Base-by-base conservation (phyloP, 2,113 vertebrate species). In the Scartelaos histophorus region DNA sequence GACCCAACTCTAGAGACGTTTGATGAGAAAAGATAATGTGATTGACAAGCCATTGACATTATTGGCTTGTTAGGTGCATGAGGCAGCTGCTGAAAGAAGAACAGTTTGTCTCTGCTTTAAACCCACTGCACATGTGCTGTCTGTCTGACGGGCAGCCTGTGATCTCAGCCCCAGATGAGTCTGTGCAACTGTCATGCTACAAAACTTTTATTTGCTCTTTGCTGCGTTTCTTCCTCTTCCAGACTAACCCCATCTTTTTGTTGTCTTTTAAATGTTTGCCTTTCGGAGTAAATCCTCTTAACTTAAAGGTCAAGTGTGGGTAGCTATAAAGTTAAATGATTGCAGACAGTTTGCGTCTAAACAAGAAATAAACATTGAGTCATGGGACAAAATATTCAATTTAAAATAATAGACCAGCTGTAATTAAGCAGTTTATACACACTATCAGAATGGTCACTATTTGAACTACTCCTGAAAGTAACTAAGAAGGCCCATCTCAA, bases 181-280 rank as follows among this genome's bases (percentile, higher is more conserved):
- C 74, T 57, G 70, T 45, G 58, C 70, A 66, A 25, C 71, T 69
- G 66, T 81, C 73, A 75, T 35, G 69, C 82, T 81, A 29, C 75
- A 78, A 69, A 74, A 70, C 72, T 83, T 90, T 86, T 38, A 85
- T 87, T 91, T 82, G 72, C 80, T 81, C 66, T 76, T 34, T 13
- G 67, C 43, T 29, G 56, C 67, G 22, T 66, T 45, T 56, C 21
- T 9, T 65, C 19, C 43, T 38, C 53, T 47, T 74, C 79, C 56
- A 75, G 47, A 24, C 46, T 43, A 64, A 43, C 61, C 51, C 34
- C 61, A n/a, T n/a, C 60, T 38, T 64, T 64, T 38, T 38, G 61
- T 45, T 24, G 45, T 66, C 43, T 47, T 66, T 66, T 66, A 45
- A 45, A 46, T n/a, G 45, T 38, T 46, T 45, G 65, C 22, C 22